These are phyloP conservation scores for Crematogaster levior DNA, from an alignment of 2,888 invertebrate species.

Conservation along the genomic window DNA sequence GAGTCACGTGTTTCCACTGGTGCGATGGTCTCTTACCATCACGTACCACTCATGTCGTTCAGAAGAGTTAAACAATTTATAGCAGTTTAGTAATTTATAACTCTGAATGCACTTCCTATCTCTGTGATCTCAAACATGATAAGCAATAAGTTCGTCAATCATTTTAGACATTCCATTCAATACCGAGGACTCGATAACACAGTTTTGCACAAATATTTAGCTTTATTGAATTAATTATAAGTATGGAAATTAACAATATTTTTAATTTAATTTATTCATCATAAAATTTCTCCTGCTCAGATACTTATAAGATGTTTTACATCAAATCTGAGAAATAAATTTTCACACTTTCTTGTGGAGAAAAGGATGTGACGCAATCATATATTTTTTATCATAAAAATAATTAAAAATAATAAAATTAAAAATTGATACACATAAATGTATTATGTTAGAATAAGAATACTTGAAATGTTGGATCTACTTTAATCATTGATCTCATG, in stretches of 20 bases:
- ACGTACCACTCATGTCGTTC: constrained; percentile 32
- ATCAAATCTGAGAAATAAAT: neutral
- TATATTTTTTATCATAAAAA: neutral
- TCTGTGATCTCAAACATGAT: constrained; percentile 7
- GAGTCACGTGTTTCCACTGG: constrained; percentile 40
- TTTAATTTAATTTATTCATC: neutral
- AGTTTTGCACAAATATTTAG: neutral
- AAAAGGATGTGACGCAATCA: neutral
- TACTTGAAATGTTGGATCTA: neutral
- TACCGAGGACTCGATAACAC: neutral
- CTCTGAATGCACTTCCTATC: neutral
- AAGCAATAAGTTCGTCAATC: constrained; percentile 8
- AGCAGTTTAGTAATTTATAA: constrained; percentile 42
- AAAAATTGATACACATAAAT: no score
- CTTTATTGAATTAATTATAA: neutral
- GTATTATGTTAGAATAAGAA: no score
- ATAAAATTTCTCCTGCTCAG: neutral
- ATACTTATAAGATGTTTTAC: neutral
- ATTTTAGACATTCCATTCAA: neutral
- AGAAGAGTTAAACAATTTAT: constrained; percentile 46
- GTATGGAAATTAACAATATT: neutral
- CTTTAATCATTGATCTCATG: constrained; percentile 19
- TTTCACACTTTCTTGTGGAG: neutral
- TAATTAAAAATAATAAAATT: neutral
- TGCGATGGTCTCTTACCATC: constrained; percentile 41